A percentile compares a stretch with the other conserved stretches of the same genome.
Conservation (phyloP, 1,140 invertebrate genomes). For the Tetranychus urticae region DNA sequence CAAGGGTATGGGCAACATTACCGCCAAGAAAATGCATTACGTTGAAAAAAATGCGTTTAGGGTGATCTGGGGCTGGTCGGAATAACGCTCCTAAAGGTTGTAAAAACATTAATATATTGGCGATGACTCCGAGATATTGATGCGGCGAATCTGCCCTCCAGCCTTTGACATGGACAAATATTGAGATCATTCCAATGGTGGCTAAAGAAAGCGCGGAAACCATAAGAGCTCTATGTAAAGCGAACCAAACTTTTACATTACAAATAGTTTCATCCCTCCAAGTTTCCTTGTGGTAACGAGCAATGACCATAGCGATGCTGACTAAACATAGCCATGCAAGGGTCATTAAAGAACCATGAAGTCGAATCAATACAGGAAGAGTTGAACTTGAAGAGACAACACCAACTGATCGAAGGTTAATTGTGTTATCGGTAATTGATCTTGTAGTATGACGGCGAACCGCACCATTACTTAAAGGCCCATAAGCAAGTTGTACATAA, state of each 20-base stretch:
- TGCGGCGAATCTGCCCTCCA: background rate
- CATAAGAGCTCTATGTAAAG: background rate
- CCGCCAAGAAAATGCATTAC: slow-evolving; percentile 82
- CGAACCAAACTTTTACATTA: slow-evolving; percentile 75
- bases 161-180: background rate
- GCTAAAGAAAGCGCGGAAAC: background rate
- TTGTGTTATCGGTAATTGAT: too few relatives aligned
- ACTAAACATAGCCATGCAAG: slow-evolving; percentile 73
- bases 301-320: slow-evolving; percentile 61
- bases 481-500: background rate
- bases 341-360: slow-evolving; percentile 43
- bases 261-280: slow-evolving; percentile 55
- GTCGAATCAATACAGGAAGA: too few relatives aligned
- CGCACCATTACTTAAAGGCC: background rate
- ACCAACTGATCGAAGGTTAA: too few relatives aligned
- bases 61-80: slow-evolving; percentile 55
- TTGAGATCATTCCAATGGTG: background rate
- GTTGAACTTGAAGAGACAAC: too few relatives aligned
- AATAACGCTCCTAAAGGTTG: slow-evolving; percentile 70
- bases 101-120: slow-evolving; percentile 1
- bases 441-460: too few relatives aligned
- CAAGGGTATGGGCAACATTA: slow-evolving; percentile 53
- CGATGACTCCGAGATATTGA: background rate
- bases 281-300: slow-evolving; percentile 69
- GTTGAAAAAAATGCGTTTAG: slow-evolving; percentile 63